phyloP scores from a whole-genome alignment of 2,113 vertebrate genomes.

The Solenodon paradoxus region DNA sequence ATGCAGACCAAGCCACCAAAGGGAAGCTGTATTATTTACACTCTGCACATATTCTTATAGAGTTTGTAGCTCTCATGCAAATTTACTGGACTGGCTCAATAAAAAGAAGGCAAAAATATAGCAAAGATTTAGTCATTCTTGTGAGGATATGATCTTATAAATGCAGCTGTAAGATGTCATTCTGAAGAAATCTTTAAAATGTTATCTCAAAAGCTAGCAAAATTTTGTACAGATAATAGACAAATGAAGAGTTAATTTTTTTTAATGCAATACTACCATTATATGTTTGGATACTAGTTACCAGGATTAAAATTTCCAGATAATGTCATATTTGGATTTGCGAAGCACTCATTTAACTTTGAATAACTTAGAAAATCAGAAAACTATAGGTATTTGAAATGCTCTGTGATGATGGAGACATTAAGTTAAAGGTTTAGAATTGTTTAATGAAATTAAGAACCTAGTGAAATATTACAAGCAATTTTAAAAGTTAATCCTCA shows the following conservation, averaged over 20 bases:
- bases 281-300: background rate
- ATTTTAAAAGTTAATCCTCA: background rate
- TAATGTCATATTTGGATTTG: background rate
- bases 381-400: background rate
- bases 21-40: background rate
- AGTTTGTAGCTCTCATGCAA: background rate
- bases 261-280: background rate
- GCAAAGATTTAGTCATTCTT: background rate
- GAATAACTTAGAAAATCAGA: background rate
- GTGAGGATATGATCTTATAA: background rate
- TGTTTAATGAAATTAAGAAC: background rate
- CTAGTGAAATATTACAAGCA: background rate
- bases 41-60: background rate
- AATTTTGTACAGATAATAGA: background rate
- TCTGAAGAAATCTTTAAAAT: background rate
- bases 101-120: background rate
- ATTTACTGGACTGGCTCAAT: background rate
- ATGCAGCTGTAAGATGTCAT: background rate
- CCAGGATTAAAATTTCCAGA: background rate
- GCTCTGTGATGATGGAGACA: background rate
- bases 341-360: background rate
- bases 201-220: background rate
- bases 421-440: background rate
- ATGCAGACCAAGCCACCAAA: background rate
- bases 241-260: no score